Conservation (phyloP, 2,113 vertebrate genomes). For the Brachionichthys hirsutus region DNA sequence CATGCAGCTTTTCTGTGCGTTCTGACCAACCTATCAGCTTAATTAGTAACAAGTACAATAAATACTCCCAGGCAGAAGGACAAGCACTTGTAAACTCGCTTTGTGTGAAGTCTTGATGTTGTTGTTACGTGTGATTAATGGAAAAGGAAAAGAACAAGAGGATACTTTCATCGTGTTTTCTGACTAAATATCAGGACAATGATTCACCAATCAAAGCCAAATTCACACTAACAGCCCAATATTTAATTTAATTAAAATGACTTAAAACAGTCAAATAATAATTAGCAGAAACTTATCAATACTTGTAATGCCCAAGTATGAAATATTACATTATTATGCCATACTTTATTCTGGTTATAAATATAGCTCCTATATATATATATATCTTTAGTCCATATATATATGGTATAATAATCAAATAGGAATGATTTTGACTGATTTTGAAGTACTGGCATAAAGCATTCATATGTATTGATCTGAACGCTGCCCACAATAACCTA, state of each 20-base stretch:
- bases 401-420: too few species aligned
- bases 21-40: constrained; percentile 37
- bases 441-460: background rate
- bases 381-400: too few species aligned
- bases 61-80: constrained; percentile 42
- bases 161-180: background rate
- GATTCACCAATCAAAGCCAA: background rate
- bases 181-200: background rate
- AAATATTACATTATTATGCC: too few species aligned
- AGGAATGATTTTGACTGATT: too few species aligned
- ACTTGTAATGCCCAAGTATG: too few species aligned
- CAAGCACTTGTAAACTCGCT: constrained; percentile 11
- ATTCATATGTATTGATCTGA: too few species aligned
- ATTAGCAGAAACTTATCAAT: too few species aligned
- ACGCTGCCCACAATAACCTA: too few species aligned
- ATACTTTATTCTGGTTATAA: too few species aligned
- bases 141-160: background rate
- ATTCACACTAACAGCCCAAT: background rate
- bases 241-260: background rate
- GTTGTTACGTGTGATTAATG: constrained; percentile 27
- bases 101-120: constrained; percentile 23
- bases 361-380: too few species aligned
- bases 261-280: background rate
- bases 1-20: constrained; percentile 22
- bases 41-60: constrained; percentile 71